Percentiles rank a stretch among this genome's conserved stretches.
Conservation (phyloP, 2,888 invertebrate species). For the Ormyrus nitidulus region DNA sequence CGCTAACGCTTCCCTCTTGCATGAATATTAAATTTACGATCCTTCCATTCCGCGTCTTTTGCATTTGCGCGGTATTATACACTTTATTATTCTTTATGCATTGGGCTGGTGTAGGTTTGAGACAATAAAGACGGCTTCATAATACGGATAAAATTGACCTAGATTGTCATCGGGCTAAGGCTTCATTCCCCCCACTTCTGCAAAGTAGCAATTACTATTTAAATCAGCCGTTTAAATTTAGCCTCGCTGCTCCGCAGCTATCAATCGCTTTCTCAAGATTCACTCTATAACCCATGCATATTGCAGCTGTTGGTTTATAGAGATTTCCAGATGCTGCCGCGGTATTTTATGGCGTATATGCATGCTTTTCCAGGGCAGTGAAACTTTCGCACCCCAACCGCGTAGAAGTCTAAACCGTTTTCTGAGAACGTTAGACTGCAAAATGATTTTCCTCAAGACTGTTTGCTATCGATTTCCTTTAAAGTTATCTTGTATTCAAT, state of each 20-base stretch:
- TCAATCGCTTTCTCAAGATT: neutral
- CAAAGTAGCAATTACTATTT: slow-evolving; percentile 48
- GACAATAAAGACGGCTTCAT: neutral
- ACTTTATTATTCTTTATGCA: slow-evolving; percentile 32
- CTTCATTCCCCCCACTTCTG: too few species aligned
- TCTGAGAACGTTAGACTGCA: neutral
- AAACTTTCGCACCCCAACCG: too few species aligned
- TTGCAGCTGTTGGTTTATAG: too few species aligned
- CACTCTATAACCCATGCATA: neutral
- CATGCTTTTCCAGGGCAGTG: neutral
- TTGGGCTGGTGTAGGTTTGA: too few species aligned
- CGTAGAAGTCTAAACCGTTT: too few species aligned
- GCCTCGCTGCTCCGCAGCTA: neutral
- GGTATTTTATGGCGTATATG: too few species aligned
- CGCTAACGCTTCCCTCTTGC: neutral
- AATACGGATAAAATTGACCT: slow-evolving; percentile 31
- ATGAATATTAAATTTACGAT: slow-evolving; percentile 41
- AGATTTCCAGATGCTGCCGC: too few species aligned
- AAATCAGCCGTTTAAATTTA: slow-evolving; percentile 39
- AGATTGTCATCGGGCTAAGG: slow-evolving; percentile 20
- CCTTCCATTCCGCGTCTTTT: neutral
- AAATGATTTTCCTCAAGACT: neutral
- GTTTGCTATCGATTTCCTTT: neutral
- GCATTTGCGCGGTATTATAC: slow-evolving; percentile 13
- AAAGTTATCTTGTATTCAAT: neutral